phyloP scores from a whole-genome alignment of 2,888 invertebrate genomes.

The Chloromyia formosa region DNA sequence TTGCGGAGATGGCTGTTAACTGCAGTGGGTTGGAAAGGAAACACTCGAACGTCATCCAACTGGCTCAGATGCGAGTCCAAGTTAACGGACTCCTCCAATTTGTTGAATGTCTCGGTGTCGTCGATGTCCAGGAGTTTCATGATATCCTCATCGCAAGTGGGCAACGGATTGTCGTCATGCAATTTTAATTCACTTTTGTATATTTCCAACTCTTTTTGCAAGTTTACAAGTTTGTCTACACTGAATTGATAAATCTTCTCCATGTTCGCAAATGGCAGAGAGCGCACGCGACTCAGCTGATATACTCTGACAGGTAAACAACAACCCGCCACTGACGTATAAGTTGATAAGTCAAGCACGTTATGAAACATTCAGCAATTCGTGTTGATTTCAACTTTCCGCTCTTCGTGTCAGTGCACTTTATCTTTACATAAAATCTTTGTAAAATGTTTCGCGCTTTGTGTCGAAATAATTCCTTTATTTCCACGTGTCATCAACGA shows the following conservation, averaged over 20 bases:
- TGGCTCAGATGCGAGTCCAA: slow-evolving; percentile 51
- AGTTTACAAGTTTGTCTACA: slow-evolving; percentile 52
- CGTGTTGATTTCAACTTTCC: not conserved
- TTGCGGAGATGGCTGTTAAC: slow-evolving; percentile 45
- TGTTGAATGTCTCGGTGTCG: slow-evolving; percentile 49
- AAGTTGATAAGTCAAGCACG: not conserved
- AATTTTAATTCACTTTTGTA: slow-evolving; percentile 50
- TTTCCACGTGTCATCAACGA: not conserved
- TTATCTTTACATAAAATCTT: not conserved
- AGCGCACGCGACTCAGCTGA: not conserved
- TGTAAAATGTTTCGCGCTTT: not conserved
- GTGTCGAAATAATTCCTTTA: not conserved
- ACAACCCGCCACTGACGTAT: not conserved
- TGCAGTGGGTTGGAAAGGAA: slow-evolving; percentile 52
- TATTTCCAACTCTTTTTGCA: slow-evolving; percentile 54
- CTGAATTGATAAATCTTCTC: slow-evolving; percentile 54
- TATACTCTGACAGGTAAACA: not conserved
- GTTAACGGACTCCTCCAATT: slow-evolving; percentile 51
- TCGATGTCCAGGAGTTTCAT: slow-evolving; percentile 50
- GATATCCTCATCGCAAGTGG: slow-evolving; percentile 50
- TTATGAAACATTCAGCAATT: not conserved
- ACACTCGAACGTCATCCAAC: slow-evolving; percentile 52
- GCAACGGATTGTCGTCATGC: slow-evolving; percentile 45
- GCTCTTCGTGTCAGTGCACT: not conserved
- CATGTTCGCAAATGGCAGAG: slow-evolving; percentile 52